phyloP scores from a whole-genome alignment of 1,140 invertebrate genomes.

The Pseudomyrmex pallidus region DNA sequence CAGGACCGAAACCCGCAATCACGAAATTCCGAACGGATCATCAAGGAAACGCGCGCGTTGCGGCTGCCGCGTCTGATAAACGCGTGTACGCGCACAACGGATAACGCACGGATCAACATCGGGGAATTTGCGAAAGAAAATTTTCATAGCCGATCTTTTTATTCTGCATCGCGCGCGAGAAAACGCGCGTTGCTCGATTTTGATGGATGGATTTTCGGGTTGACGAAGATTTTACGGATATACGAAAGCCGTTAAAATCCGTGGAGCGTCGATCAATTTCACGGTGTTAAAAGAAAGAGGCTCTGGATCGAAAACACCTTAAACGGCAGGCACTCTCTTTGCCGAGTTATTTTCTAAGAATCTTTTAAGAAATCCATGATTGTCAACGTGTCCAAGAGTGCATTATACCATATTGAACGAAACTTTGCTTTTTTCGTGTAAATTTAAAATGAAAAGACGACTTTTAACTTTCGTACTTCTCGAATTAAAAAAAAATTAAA shows the following conservation, averaged over 20 bases:
- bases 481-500: neutral
- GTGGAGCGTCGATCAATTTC: constrained; percentile 76
- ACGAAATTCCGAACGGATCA: constrained; percentile 21
- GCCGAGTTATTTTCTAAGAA: constrained; percentile 27
- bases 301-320: constrained; percentile 64
- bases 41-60: neutral
- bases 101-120: neutral
- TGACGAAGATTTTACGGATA: constrained; percentile 73
- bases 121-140: constrained; percentile 34
- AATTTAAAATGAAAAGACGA: neutral
- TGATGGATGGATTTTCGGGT: constrained; percentile 66
- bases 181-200: constrained; percentile 23
- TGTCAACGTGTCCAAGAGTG: constrained; percentile 4
- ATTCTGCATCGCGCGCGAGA: neutral
- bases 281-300: constrained; percentile 67
- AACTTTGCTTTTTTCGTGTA: neutral
- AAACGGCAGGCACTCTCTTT: constrained; percentile 1
- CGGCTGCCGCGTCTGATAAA: constrained; percentile 10
- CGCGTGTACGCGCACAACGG: neutral
- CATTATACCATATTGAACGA: constrained; percentile 18
- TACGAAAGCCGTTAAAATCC: constrained; percentile 69
- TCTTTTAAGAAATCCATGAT: constrained; percentile 20
- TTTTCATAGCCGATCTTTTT: constrained; percentile 30
- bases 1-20: constrained; percentile 16
- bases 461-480: neutral